These are phyloP conservation scores for Poecile atricapillus DNA, from an alignment of 2,113 vertebrate genomes.

Conservation along the genomic window DNA sequence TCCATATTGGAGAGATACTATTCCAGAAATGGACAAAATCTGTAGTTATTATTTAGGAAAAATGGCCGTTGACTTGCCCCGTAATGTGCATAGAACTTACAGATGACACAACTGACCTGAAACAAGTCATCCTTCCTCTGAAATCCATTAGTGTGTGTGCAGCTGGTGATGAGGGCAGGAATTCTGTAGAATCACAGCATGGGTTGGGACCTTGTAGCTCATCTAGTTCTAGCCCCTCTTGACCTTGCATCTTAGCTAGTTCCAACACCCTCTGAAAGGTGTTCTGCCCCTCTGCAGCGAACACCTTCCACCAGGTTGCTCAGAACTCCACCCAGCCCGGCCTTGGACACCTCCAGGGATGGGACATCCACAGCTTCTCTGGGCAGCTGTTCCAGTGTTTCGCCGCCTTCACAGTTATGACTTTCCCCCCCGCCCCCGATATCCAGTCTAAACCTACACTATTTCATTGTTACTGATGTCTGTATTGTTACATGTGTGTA, in stretches of 20 bases:
- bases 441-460: neutral
- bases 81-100: rapidly evolving
- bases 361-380: neutral
- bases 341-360: neutral
- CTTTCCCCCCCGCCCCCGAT: neutral
- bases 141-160: neutral
- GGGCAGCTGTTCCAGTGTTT: neutral
- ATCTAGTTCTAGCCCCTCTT: neutral
- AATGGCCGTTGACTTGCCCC: rapidly evolving
- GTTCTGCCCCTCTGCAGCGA: neutral
- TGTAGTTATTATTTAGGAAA: neutral
- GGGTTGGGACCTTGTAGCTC: neutral
- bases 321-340: neutral
- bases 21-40: neutral
- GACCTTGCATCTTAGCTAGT: neutral
- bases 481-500: neutral
- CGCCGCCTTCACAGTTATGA: neutral
- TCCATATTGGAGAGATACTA: too few species aligned
- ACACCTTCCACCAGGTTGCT: neutral
- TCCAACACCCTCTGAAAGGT: neutral
- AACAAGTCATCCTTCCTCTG: neutral
- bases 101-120: neutral
- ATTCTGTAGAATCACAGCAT: neutral
- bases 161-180: neutral
- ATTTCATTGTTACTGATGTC: neutral